Percentiles rank a stretch among this genome's conserved stretches.
Conservation (phyloP, 2,797 vertebrate species). For the Echiichthys vipera region DNA sequence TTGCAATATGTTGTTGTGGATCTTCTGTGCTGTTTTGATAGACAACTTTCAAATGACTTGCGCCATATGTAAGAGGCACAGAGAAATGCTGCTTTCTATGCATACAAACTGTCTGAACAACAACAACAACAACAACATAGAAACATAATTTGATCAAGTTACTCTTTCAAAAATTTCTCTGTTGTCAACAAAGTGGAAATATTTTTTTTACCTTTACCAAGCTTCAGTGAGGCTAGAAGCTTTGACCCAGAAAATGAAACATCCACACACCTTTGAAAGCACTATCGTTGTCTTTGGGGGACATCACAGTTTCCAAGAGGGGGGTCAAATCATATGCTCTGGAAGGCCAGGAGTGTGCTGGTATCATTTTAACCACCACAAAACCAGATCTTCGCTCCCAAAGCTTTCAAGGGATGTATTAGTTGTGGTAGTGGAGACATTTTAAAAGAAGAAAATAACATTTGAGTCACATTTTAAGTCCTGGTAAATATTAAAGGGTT, state of each 20-base stretch:
- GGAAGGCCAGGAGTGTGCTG: conserved; percentile 9
- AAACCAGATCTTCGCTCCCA: neutral
- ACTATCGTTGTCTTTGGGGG: conserved; percentile 26
- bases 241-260: conserved; percentile 65
- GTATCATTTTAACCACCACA: conserved; percentile 20
- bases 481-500: neutral
- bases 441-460: neutral
- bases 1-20: conserved; percentile 10
- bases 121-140: conserved; percentile 4
- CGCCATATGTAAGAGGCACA: neutral
- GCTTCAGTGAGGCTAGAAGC: conserved; percentile 32
- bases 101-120: conserved; percentile 12
- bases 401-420: neutral
- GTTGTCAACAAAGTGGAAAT: conserved; percentile 29
- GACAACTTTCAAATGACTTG: conserved; percentile 16
- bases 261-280: conserved; percentile 29
- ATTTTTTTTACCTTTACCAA: conserved; percentile 1
- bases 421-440: conserved; percentile 1
- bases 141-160: conserved; percentile 8
- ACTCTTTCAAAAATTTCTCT: conserved; percentile 27
- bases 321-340: conserved; percentile 39
- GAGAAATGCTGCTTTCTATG: conserved; percentile 5
- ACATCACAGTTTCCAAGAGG: conserved; percentile 40
- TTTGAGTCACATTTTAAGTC: conserved; percentile 4
- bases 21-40: conserved; percentile 6